A percentile compares a stretch with the other conserved stretches of the same genome.
These are phyloP conservation scores for Darwinula stevensoni DNA, from an alignment of 2,888 invertebrate species.

Conservation along the genomic window DNA sequence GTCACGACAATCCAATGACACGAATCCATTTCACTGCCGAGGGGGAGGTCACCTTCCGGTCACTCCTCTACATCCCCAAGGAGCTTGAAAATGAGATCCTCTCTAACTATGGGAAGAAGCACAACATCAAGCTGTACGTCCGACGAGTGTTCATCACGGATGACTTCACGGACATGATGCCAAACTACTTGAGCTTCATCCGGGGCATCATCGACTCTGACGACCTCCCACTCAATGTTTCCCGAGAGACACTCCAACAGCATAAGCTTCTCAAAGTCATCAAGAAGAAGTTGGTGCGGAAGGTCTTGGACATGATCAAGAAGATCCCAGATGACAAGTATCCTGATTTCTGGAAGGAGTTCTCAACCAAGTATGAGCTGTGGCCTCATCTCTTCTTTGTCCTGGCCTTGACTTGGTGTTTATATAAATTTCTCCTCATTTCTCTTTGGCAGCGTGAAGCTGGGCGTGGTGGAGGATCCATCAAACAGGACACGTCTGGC, in stretches of 20 bases:
- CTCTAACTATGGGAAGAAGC: conserved; percentile 80
- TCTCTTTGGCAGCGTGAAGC: conserved; percentile 34
- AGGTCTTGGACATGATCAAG: conserved; percentile 91
- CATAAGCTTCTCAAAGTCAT: conserved; percentile 96
- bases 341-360: conserved; percentile 93
- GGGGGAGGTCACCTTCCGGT: conserved; percentile 96
- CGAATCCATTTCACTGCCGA: conserved; percentile 90
- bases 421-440: conserved; percentile 1
- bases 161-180: conserved; percentile 98
- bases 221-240: conserved; percentile 90
- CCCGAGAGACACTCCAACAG: conserved; percentile 89
- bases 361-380: conserved; percentile 59
- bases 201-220: conserved; percentile 95
- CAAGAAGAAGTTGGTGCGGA: conserved; percentile 91
- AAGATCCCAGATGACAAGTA: conserved; percentile 71
- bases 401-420: conserved; percentile 1
- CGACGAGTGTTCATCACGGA: conserved; percentile 96
- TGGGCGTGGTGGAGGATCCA: conserved; percentile 92
- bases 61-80: conserved; percentile 72
- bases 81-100: conserved; percentile 74
- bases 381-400: background rate
- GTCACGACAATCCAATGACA: conserved; percentile 45
- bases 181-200: conserved; percentile 80
- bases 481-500: conserved; percentile 81
- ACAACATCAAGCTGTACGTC: conserved; percentile 89